Percentiles rank a stretch among this genome's conserved stretches.
phyloP scores from a whole-genome alignment of 1,140 invertebrate species.

The Lucilia sericata region DNA sequence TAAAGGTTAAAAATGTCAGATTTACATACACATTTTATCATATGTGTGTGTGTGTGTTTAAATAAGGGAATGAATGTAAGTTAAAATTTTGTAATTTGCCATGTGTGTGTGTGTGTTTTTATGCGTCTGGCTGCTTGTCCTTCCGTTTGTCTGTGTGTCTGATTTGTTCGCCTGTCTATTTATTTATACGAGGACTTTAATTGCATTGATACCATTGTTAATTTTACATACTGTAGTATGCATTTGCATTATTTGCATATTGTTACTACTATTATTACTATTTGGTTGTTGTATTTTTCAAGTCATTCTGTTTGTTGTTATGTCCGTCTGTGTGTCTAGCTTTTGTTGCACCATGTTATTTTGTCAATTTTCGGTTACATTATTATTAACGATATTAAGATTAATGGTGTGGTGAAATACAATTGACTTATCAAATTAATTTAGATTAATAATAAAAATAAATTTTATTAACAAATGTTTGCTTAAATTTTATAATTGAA shows the following conservation, averaged over 20 bases:
- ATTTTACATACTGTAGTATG: background rate
- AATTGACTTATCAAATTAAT: slow-evolving; percentile 34
- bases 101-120: background rate
- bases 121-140: background rate
- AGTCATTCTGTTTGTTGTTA: background rate
- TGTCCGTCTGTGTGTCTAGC: background rate
- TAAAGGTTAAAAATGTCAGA: slow-evolving; percentile 35
- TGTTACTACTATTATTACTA: background rate
- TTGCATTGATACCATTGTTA: slow-evolving; percentile 40
- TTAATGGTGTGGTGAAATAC: slow-evolving; percentile 18
- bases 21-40: slow-evolving; percentile 18
- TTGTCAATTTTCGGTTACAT: slow-evolving; percentile 44
- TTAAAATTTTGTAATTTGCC: background rate
- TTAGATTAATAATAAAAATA: slow-evolving; percentile 4
- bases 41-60: background rate
- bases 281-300: slow-evolving; percentile 30
- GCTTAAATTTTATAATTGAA: no score
- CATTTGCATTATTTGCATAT: slow-evolving; percentile 26
- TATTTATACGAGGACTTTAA: slow-evolving; percentile 7
- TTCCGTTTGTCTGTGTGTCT: background rate
- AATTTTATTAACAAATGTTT: background rate
- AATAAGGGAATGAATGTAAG: background rate
- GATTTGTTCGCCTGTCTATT: background rate
- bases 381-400: slow-evolving; percentile 44
- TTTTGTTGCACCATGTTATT: slow-evolving; percentile 7